Evolutionary conservation across 2,797 vertebrate species (phyloP).

Genomic region (Cercopithecus diana): DNA sequence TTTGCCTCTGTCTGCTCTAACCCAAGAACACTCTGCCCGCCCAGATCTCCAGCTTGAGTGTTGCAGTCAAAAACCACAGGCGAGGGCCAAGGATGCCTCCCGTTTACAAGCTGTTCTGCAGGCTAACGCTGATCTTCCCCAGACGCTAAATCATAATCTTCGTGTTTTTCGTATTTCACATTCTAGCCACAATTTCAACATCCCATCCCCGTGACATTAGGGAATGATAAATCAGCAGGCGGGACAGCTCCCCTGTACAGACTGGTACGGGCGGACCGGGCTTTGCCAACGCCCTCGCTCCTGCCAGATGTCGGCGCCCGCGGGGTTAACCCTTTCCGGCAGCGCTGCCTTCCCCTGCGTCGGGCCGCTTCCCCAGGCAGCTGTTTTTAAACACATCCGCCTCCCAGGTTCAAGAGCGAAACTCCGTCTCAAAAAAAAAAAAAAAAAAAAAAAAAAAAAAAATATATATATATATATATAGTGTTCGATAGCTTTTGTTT

Average conservation of each 20-base stretch:
- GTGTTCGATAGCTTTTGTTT: background rate
- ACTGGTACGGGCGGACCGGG: conserved; percentile 93
- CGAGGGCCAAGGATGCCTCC: conserved; percentile 73
- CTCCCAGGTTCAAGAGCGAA: no score
- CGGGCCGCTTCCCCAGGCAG: background rate
- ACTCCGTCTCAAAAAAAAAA: no score
- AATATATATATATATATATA: no score
- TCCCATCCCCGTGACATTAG: conserved; percentile 92
- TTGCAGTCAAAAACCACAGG: conserved; percentile 79
- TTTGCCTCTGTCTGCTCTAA: conserved; percentile 63
- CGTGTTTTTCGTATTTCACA: conserved; percentile 92
- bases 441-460: no score
- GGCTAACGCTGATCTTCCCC: conserved; percentile 87
- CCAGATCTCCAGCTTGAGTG: conserved; percentile 58
- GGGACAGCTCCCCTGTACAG: conserved; percentile 93
- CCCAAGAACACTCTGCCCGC: conserved; percentile 49
- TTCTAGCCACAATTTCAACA: conserved; percentile 94
- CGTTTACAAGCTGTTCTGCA: conserved; percentile 79
- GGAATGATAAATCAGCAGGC: conserved; percentile 92
- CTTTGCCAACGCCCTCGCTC: conserved; percentile 90
- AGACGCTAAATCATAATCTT: conserved; percentile 92
- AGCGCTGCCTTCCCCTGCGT: conserved; percentile 57
- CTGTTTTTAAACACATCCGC: background rate
- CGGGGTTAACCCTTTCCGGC: conserved; percentile 86
- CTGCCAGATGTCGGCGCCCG: conserved; percentile 89